Evolutionary conservation across 2,888 invertebrate species (phyloP).

Genomic region (Empis stercorea): DNA sequence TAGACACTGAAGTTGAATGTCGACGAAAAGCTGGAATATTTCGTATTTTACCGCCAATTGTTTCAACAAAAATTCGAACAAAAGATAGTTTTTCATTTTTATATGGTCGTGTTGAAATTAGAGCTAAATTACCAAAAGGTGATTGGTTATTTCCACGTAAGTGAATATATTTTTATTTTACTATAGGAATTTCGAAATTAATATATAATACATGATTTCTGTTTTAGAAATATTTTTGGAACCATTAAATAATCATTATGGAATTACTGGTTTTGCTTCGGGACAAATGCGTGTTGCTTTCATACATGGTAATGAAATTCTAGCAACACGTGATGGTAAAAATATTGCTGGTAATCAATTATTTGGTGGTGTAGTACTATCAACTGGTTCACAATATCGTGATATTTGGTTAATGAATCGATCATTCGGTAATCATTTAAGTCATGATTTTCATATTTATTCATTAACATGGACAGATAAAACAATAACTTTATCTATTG

Average conservation of each 20-base stretch:
- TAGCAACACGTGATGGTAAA: slow-evolving; percentile 18
- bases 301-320: slow-evolving; percentile 46
- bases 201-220: background rate
- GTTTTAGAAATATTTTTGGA: slow-evolving; percentile 49
- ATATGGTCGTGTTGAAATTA: slow-evolving; percentile 55
- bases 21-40: slow-evolving; percentile 17
- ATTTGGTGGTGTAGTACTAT: slow-evolving; percentile 24
- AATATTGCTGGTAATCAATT: slow-evolving; percentile 23
- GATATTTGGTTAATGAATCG: slow-evolving; percentile 12
- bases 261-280: slow-evolving; percentile 44
- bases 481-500: slow-evolving; percentile 28
- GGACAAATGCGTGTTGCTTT: slow-evolving; percentile 61
- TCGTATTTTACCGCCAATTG: slow-evolving; percentile 54
- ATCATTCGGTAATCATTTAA: slow-evolving; percentile 29
- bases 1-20: slow-evolving; percentile 35
- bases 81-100: slow-evolving; percentile 51
- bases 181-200: background rate
- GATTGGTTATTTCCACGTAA: slow-evolving; percentile 70
- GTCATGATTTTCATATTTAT: slow-evolving; percentile 48
- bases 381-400: slow-evolving; percentile 18
- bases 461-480: slow-evolving; percentile 44
- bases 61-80: slow-evolving; percentile 50
- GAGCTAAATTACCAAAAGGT: slow-evolving; percentile 60
- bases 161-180: slow-evolving; percentile 6
- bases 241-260: slow-evolving; percentile 50